phyloP scores from a whole-genome alignment of 35 echinoderm and acorn worm species.

The Chiridota heheva region DNA sequence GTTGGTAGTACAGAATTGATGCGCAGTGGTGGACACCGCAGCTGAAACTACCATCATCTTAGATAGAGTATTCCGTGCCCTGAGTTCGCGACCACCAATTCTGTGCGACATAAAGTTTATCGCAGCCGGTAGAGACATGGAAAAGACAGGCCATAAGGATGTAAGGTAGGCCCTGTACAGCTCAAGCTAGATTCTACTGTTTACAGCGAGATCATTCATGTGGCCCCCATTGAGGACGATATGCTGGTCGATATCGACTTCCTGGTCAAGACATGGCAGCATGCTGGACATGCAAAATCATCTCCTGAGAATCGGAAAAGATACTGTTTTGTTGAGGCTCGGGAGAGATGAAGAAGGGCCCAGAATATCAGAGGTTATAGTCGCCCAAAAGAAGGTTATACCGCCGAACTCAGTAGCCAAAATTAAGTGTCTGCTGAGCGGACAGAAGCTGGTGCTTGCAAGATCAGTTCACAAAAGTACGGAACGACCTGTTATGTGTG shows the following conservation, averaged over 20 bases:
- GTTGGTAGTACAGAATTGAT: background rate
- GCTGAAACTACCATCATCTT: conserved; percentile 33
- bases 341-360: background rate
- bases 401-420: conserved; percentile 28
- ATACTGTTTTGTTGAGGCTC: background rate
- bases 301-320: background rate
- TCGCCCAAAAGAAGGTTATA: conserved; percentile 1
- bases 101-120: background rate
- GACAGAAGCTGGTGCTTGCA: background rate
- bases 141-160: too few species aligned
- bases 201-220: background rate
- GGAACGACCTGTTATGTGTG: background rate
- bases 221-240: conserved; percentile 21
- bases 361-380: background rate
- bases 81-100: background rate
- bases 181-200: background rate
- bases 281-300: background rate
- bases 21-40: conserved; percentile 27
- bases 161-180: conserved; percentile 11
- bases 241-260: conserved; percentile 19
- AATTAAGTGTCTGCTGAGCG: background rate
- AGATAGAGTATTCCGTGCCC: background rate
- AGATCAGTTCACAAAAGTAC: background rate
- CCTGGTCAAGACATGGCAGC: background rate
- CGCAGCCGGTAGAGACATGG: conserved; percentile 15